These are phyloP conservation scores for crab-eating macaque (Macaca fascicularis) DNA, from an alignment of 2,113 vertebrate species.

Conservation along the genomic window T2T-MFA8v1.1 NC_088377.1:35255501-35256000, in stretches of 20 bases:
- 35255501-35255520: background rate
- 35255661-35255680: background rate
- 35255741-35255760: background rate
- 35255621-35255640: background rate
- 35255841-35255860: background rate
- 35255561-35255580: background rate
- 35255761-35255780: background rate
- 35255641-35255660: background rate
- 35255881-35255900: background rate
- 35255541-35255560: background rate
- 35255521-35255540: background rate
- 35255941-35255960: too few relatives aligned
- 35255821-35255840: background rate
- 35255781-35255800: too few relatives aligned
- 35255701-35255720: background rate
- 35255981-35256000: too few relatives aligned
- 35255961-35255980: too few relatives aligned
- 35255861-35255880: background rate
- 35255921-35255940: too few relatives aligned
- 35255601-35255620: background rate
- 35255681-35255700: too few relatives aligned
- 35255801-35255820: background rate
- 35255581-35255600: background rate
- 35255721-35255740: too few relatives aligned
- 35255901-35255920: too few relatives aligned